These are phyloP conservation scores for Eupithecia vulgata DNA, from an alignment of 2,888 invertebrate species.

Conservation along the genomic window DNA sequence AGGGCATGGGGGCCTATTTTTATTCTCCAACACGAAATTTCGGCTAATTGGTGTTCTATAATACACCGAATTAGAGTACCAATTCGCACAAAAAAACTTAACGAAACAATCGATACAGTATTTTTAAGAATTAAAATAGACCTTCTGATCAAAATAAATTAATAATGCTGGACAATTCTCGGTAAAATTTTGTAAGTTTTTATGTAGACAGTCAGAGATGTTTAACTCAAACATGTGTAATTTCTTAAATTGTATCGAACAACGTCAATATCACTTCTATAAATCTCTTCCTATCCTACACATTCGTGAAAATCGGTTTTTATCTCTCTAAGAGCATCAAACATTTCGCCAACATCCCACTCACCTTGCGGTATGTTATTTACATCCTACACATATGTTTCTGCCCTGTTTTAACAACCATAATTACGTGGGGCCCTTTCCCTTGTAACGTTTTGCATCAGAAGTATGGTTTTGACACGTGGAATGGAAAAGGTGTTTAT, in stretches of 20 bases:
- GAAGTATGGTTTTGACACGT: conserved; percentile 19
- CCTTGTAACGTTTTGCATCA: conserved; percentile 19
- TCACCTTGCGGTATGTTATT: conserved; percentile 13
- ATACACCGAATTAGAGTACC: no score
- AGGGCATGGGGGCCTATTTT: no score
- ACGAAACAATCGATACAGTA: no score
- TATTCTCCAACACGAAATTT: no score
- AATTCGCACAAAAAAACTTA: no score
- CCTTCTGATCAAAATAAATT: no score
- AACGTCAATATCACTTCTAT: not conserved
- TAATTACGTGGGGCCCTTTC: conserved; percentile 23
- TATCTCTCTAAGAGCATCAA: not conserved
- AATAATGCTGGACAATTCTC: no score
- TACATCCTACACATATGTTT: conserved; percentile 16
- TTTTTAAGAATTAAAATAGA: no score
- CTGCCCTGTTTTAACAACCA: conserved; percentile 25
- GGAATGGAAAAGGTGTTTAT: conserved; percentile 6
- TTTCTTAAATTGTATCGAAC: not conserved
- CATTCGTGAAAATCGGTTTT: not conserved
- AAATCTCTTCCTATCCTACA: not conserved
- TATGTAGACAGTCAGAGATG: no score
- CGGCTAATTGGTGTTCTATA: no score
- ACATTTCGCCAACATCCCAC: not conserved
- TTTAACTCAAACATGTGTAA: no score
- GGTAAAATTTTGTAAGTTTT: no score